Evolutionary conservation across 1,140 invertebrate genomes (phyloP), one percentile per base, ranked within the genome.

Genomic region (Gonioctena quinquepunctata): DNA sequence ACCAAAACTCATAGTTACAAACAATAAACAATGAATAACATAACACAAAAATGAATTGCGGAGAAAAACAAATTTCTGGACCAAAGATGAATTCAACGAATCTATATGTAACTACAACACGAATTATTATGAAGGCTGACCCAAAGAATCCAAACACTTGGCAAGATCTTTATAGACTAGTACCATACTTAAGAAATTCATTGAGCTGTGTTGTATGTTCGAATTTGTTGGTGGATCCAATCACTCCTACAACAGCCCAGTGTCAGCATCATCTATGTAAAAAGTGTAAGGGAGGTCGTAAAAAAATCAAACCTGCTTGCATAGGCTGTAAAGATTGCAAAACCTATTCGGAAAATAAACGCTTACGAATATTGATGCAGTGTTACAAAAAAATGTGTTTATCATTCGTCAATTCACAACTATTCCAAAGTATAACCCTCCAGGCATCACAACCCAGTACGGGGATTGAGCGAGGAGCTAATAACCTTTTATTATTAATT

Each of bases 361-460:
- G 92, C 70, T 84, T 96, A 76, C 86, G 92, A 62, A 91, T 94
- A 78, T 84, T 96, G 19, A 81, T 96, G 60, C 91, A 94, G 77
- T 95, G 94, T 84, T 97, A 95, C 80, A 94, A 94, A 83, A 93
- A 94, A 74, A 85, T 96, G 8, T 96, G 94, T 86, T 88, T 91
- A 78, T 94, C 93, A 83, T 85, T 96, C 66, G 89, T 89, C 62
- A 89, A 88, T 65, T 92, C 92, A 2, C 85, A 87, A 18, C 87
- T 93, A 54, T 94, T 90, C 79, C 86, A 87, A 73, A 86, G 85
- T 62, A 84, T 91, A 74, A 81, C 87, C 75, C 86, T 88, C 66
- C 86, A 87, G 76, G 85, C 86, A 50, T 81, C 77, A 66, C 84
- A 83, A 61, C 77, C 83, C 3, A 77, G 76, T 54, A 77, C 83